Evolutionary conservation across 64 coral and sea anemone genomes (phyloP).

Genomic region (Porites lutea): DNA sequence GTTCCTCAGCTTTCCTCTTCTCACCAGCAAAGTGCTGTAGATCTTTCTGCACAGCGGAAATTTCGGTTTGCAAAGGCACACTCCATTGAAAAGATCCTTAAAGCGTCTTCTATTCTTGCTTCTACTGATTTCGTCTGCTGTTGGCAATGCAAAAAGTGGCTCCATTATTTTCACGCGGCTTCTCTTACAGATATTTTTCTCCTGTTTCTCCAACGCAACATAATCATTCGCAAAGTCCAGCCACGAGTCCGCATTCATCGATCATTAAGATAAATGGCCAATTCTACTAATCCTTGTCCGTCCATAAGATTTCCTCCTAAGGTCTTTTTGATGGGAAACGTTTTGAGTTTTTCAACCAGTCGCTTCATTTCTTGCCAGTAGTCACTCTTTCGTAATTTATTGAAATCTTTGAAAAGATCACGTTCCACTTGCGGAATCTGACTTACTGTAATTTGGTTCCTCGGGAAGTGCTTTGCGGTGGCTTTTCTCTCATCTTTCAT

Average conservation of each 20-base stretch:
- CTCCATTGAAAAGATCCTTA: slow-evolving; percentile 39
- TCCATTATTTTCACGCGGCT: slow-evolving; percentile 39
- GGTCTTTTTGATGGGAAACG: slow-evolving; percentile 64
- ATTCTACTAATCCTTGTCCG: slow-evolving; percentile 22
- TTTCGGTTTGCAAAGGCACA: slow-evolving; percentile 51
- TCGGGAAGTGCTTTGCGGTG: slow-evolving; percentile 58
- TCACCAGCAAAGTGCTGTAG: not conserved
- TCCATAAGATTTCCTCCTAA: slow-evolving; percentile 53
- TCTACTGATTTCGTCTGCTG: not conserved
- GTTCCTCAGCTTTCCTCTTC: slow-evolving; percentile 4
- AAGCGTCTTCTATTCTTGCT: not conserved
- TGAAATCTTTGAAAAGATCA: slow-evolving; percentile 43
- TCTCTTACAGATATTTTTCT: slow-evolving; percentile 67
- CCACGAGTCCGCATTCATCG: slow-evolving; percentile 36
- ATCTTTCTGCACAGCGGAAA: slow-evolving; percentile 1
- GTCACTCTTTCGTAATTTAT: slow-evolving; percentile 36
- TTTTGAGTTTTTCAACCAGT: slow-evolving; percentile 18
- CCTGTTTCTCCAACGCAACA: slow-evolving; percentile 45
- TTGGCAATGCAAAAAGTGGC: slow-evolving; percentile 1
- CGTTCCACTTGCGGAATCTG: slow-evolving; percentile 12
- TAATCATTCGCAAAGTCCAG: slow-evolving; percentile 61
- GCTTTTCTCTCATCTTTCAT: slow-evolving; percentile 50
- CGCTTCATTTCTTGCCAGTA: slow-evolving; percentile 41
- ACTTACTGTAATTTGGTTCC: slow-evolving; percentile 58
- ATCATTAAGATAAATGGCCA: not conserved